A percentile compares a stretch with the other conserved stretches of the same genome.
Conservation (phyloP, 2,888 invertebrate species). For the Luperina testacea region DNA sequence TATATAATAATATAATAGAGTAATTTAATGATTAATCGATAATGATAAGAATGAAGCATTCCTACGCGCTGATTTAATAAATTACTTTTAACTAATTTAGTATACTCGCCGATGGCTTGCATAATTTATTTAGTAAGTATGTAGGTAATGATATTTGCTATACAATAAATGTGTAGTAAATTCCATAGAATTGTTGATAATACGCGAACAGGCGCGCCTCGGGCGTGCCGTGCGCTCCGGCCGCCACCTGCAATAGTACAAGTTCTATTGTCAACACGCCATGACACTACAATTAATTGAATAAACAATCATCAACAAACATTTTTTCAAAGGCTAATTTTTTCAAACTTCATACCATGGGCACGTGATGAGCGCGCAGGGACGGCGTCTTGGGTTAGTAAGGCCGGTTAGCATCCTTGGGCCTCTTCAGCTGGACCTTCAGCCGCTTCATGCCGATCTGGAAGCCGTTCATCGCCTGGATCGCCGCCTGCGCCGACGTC, state of each 20-base stretch:
- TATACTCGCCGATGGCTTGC: constrained; percentile 90
- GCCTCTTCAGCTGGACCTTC: constrained; percentile 99
- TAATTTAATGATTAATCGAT: constrained; percentile 90
- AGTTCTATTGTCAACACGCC: not conserved
- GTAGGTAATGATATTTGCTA: constrained; percentile 88
- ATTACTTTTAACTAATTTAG: constrained; percentile 92
- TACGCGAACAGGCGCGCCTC: constrained; percentile 82
- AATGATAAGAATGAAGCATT: constrained; percentile 91
- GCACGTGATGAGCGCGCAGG: constrained; percentile 84
- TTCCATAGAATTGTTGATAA: constrained; percentile 88
- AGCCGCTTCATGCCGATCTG: constrained; percentile 99
- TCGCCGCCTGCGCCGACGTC: constrained; percentile 99
- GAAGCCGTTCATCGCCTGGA: constrained; percentile 99
- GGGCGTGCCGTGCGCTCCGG: constrained; percentile 73
- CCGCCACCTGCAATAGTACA: constrained; percentile 75
- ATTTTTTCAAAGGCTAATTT: not conserved
- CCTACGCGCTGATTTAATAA: constrained; percentile 91
- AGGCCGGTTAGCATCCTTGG: constrained; percentile 99
- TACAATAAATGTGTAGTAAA: constrained; percentile 86
- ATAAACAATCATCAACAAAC: not conserved
- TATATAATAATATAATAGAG: constrained; percentile 90
- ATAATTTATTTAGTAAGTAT: constrained; percentile 84
- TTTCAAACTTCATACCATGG: constrained; percentile 72
- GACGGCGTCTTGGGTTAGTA: constrained; percentile 95
- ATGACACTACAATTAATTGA: not conserved